Conservation (phyloP, 2,113 vertebrate genomes). For the Sander vitreus region DNA sequence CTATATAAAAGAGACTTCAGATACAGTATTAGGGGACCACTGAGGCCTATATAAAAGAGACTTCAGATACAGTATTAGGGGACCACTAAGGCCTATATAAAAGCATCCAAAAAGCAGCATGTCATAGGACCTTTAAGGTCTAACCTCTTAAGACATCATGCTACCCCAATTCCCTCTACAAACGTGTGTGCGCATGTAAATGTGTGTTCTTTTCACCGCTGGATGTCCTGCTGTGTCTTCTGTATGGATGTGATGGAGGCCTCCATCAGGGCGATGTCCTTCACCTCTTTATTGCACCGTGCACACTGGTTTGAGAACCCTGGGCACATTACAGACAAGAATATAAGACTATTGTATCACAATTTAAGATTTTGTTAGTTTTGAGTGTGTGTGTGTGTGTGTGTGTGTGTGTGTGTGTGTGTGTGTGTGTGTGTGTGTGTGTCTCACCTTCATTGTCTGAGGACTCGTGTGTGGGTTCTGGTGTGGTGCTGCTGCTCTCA, state of each 20-base stretch:
- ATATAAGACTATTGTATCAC: background rate
- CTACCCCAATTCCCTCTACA: background rate
- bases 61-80: too few species aligned
- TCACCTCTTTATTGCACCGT: slow-evolving; percentile 88
- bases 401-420: background rate
- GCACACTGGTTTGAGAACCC: slow-evolving; percentile 87
- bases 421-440: background rate
- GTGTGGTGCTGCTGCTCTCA: slow-evolving; percentile 94
- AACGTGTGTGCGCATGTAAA: background rate
- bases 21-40: too few species aligned
- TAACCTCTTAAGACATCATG: background rate
- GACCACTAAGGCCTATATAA: too few species aligned
- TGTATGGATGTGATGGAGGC: slow-evolving; percentile 89
- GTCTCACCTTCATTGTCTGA: slow-evolving; percentile 91
- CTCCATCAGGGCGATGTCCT: slow-evolving; percentile 89
- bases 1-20: too few species aligned
- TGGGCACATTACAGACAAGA: slow-evolving; percentile 51
- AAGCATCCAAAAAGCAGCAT: too few species aligned
- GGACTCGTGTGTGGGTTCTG: slow-evolving; percentile 93
- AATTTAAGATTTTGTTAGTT: background rate
- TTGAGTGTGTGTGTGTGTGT: background rate
- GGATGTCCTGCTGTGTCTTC: slow-evolving; percentile 94
- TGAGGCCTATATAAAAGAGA: too few species aligned
- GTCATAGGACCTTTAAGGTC: background rate
- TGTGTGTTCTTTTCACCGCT: slow-evolving; percentile 84